A percentile compares a stretch with the other conserved stretches of the same genome.
Evolutionary conservation across 1,140 invertebrate genomes (phyloP).

Genomic region (Leptopilina boulardi): DNA sequence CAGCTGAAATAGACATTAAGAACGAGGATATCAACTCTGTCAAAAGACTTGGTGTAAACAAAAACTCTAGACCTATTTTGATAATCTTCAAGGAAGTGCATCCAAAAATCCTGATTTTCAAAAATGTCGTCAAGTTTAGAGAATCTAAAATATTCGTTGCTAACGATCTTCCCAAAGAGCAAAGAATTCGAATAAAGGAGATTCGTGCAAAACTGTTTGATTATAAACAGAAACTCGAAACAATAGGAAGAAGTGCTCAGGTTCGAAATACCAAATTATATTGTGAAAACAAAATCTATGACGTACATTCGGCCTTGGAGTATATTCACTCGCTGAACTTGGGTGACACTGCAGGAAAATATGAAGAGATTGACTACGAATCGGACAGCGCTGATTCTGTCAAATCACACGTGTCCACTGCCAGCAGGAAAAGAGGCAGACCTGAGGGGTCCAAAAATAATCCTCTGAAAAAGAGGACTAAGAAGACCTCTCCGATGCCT

Average conservation of each 20-base stretch:
- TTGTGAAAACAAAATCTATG: background rate
- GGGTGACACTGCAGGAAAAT: background rate
- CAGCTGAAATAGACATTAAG: background rate
- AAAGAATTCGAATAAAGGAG: background rate
- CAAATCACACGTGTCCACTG: background rate
- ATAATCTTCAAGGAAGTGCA: background rate
- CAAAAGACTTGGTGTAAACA: background rate
- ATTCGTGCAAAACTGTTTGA: background rate
- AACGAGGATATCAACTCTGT: background rate
- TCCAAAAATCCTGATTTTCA: background rate
- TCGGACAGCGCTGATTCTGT: background rate
- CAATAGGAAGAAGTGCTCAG: background rate
- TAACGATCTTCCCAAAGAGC: background rate
- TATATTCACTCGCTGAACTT: background rate
- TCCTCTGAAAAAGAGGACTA: background rate
- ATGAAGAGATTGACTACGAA: background rate
- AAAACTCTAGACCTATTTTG: background rate
- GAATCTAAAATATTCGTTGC: background rate
- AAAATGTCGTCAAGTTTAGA: background rate
- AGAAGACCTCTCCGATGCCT: background rate
- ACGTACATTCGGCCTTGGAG: background rate
- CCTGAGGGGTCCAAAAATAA: background rate
- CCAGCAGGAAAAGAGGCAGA: background rate
- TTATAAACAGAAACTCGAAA: background rate
- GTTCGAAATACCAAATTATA: background rate